A percentile compares a stretch with the other conserved stretches of the same genome.
Evolutionary conservation across 2,113 vertebrate genomes (phyloP).

Genomic region (Trematocara unimaculatum): DNA sequence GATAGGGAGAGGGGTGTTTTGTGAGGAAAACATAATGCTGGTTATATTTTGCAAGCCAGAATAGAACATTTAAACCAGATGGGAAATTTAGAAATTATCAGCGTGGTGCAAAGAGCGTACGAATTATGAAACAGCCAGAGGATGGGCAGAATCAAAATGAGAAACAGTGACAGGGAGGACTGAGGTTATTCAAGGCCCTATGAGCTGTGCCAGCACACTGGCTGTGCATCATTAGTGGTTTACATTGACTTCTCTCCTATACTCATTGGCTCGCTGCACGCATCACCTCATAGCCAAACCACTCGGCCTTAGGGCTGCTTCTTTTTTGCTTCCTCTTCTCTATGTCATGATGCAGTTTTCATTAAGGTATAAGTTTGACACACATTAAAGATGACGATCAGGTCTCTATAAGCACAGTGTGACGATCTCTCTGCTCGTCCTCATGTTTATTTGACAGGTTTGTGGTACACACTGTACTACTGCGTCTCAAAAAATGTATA

Average conservation of each 20-base stretch:
- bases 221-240: constrained; percentile 30
- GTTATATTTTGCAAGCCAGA: neutral
- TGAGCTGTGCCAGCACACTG: constrained; percentile 14
- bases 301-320: neutral
- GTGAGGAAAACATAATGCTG: neutral
- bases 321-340: neutral
- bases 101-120: neutral
- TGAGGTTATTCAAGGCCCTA: neutral
- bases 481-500: neutral
- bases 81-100: neutral
- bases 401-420: neutral
- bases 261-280: neutral
- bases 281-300: constrained; percentile 14
- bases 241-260: neutral
- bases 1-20: neutral
- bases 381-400: neutral
- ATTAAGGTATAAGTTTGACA: neutral
- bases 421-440: neutral
- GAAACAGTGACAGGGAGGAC: neutral
- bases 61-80: constrained; percentile 59
- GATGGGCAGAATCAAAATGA: constrained; percentile 16
- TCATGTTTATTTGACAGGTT: neutral
- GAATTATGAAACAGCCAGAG: neutral
- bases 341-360: neutral
- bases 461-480: neutral